Percentiles rank a stretch among this genome's conserved stretches.
Evolutionary conservation across 1,140 invertebrate genomes (phyloP).

Genomic region (Drosophila arawakana): DNA sequence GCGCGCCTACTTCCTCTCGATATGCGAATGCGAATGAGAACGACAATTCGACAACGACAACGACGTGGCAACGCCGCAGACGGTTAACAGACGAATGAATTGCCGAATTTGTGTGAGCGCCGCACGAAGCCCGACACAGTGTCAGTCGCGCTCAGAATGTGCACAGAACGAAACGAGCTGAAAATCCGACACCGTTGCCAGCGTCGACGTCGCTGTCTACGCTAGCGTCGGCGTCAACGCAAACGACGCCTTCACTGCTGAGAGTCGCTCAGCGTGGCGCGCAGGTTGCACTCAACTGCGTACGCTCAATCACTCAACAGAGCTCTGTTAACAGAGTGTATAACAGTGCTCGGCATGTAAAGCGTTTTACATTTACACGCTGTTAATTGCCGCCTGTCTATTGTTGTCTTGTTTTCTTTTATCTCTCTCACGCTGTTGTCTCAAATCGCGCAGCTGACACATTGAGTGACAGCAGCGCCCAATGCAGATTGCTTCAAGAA

Average conservation of each 20-base stretch:
- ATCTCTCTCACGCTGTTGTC: neutral
- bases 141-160: slow-evolving; percentile 58
- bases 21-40: slow-evolving; percentile 68
- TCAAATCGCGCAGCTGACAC: slow-evolving; percentile 32
- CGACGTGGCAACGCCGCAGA: slow-evolving; percentile 65
- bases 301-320: slow-evolving; percentile 21
- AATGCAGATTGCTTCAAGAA: neutral
- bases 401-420: neutral
- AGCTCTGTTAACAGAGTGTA: slow-evolving; percentile 38
- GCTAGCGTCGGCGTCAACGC: slow-evolving; percentile 4
- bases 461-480: slow-evolving; percentile 8
- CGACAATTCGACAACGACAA: slow-evolving; percentile 44
- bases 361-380: slow-evolving; percentile 61
- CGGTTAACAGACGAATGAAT: slow-evolving; percentile 79
- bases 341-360: slow-evolving; percentile 57
- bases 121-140: slow-evolving; percentile 63
- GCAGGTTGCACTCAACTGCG: slow-evolving; percentile 73
- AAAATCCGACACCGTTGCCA: slow-evolving; percentile 12
- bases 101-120: slow-evolving; percentile 76
- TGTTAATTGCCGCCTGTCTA: slow-evolving; percentile 21
- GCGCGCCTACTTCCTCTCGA: slow-evolving; percentile 74
- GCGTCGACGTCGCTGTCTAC: neutral
- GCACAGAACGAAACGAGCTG: slow-evolving; percentile 31
- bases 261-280: slow-evolving; percentile 53
- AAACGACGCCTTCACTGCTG: slow-evolving; percentile 17